phyloP scores from a whole-genome alignment of 1,140 invertebrate species.

The Brachionus manjavacas region DNA sequence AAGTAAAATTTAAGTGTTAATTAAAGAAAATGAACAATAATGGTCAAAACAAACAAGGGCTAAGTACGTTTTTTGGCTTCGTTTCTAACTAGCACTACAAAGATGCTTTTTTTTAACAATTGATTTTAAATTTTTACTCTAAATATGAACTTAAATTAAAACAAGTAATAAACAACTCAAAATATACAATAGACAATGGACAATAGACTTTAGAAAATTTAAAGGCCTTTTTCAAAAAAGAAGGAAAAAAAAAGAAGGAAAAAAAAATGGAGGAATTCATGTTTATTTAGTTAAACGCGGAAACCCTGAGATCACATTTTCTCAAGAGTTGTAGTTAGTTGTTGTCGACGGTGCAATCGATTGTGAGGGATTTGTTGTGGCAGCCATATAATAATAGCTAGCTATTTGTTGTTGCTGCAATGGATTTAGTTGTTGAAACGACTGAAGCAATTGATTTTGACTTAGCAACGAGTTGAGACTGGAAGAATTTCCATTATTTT shows the following conservation, averaged over 20 bases:
- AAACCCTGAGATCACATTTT: neutral
- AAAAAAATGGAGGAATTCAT: neutral
- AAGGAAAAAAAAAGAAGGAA: neutral
- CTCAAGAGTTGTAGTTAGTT: neutral
- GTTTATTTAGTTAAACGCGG: neutral
- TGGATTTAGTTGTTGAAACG: slow-evolving; percentile 5
- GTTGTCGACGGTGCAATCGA: neutral
- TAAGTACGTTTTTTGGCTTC: neutral
- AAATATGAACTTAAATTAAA: neutral
- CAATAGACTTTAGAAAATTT: neutral
- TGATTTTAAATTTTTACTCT: neutral
- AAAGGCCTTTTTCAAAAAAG: neutral
- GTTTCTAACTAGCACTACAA: neutral
- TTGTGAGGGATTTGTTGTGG: neutral
- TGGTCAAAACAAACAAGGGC: neutral
- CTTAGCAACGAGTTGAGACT: neutral
- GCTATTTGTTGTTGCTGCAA: slow-evolving; percentile 12
- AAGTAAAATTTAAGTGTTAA: neutral
- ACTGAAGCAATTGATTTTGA: slow-evolving; percentile 31
- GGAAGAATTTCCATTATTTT: neutral
- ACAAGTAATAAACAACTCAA: neutral
- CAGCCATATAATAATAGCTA: slow-evolving; percentile 2
- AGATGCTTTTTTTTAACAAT: neutral
- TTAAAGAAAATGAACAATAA: neutral
- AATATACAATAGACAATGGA: neutral